Evolutionary conservation across 2,113 vertebrate species (phyloP), one percentile per base, ranked within the genome.

Genomic region (Echinops telfairi): DNA sequence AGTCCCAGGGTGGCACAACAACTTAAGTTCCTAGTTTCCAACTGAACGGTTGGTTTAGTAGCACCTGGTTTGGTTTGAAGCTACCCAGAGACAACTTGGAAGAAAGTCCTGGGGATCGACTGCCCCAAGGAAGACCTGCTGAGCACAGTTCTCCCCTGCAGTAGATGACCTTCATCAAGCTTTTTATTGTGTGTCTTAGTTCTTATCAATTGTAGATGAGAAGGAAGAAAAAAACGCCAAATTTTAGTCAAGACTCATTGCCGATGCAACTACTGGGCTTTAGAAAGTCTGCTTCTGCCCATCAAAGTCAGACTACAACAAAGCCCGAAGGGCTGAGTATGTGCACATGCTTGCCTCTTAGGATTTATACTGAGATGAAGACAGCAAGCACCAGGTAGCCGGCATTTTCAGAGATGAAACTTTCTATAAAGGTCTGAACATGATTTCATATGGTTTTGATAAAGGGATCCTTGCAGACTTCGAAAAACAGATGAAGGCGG

Each of bases 401-500:
- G 38, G 36, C 27, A 43, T 47, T 80, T 27, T 0, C 8, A 79
- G 88, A 64, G 58, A 71, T 81, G 53, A n/a, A 60, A 91, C 27
- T 58, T 70, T 80, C 57, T 80, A 16, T 88, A 80, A 96, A 95
- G 78, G 57, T 33, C 0, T 64, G 58, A 91, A 90, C 87, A 96
- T 47, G 92, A 76, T 87, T 43, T 85, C 58, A 66, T 92, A 60
- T 87, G 91, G 60, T 60, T 97, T 91, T 86, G 83, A 86, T 77
- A 79, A 25, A 92, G 83, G 83, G 88, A 92, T 88, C 22, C 15
- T 83, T 66, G 93, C 0, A 0, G 75, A 70, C 64, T 94, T 80
- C 64, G 94, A 80, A 96, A 89, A 94, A 87, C 91, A 29, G 43
- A 93, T n/a, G n/a, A n/a, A n/a, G n/a, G n/a, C n/a, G n/a, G n/a